Evolutionary conservation across 2,113 vertebrate genomes (phyloP), one percentile per base, ranked within the genome.

Genomic region (Panthera tigris): DNA sequence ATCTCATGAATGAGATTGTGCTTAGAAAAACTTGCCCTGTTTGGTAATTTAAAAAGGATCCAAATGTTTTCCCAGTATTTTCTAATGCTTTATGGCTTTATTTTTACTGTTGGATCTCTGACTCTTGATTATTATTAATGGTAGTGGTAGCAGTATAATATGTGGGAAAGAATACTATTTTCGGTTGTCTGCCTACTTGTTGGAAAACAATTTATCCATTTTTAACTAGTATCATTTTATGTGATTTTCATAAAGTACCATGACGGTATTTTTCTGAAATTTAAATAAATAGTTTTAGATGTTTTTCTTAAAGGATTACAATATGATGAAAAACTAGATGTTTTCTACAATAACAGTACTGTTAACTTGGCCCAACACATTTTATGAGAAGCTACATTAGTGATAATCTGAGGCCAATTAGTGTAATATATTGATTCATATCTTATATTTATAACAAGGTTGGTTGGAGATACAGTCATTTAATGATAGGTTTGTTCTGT

Each of bases 221-320:
- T 87, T 81, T 95, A 68, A 68, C 16, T 33, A 16, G 1, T 63
- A 25, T 3, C 29, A 50, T 52, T 74, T 39, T 31, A 39, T 84
- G 19, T 83, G 2, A 68, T 65, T 68, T 83, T 88, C 33, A 23
- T 61, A 41, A 33, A 82, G 33, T 88, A 27, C 5, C 23, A 50
- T 69, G 73, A 80, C 23, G 39, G 7, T 15, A 4, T 79, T 68
- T 96, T 95, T 95, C 31, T 84, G 23, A 18, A 92, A 91, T 52
- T 55, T 8, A 65, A 91, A 89, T 5, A 88, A 88, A 89, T 31
- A 57, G 41, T 13, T 84, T 79, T 48, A 5, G 19, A 13, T 45
- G 45, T 63, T 79, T 74, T 89, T 36, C 10, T 57, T 63, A 55
- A 78, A 79, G 19, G 85, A n/a, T 71, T 78, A 29, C 21, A 39